Conservation (phyloP, 1,140 invertebrate species). For the Brachionus asplanchnoidis region DNA sequence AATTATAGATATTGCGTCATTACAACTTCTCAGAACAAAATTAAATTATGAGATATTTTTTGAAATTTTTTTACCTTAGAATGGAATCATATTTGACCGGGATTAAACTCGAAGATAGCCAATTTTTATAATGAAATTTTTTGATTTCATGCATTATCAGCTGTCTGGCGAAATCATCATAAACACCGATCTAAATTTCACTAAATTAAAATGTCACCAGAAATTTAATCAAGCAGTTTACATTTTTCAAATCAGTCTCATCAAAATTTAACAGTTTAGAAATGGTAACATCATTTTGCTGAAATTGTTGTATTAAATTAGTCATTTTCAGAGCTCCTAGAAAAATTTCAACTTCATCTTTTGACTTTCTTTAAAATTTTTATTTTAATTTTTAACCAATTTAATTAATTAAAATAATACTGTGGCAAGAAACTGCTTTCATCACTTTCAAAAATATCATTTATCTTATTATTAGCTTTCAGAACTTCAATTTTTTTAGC, state of each 20-base stretch:
- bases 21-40: not conserved
- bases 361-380: not conserved
- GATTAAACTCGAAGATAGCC: not conserved
- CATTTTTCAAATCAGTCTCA: not conserved
- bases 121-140: constrained; percentile 27
- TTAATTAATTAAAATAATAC: not conserved
- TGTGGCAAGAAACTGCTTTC: not conserved
- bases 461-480: not conserved
- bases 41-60: not conserved
- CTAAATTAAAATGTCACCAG: not conserved
- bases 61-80: not conserved
- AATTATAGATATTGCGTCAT: not conserved
- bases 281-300: not conserved
- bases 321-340: not conserved
- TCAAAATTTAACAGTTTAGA: not conserved
- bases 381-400: not conserved
- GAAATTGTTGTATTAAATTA: not conserved
- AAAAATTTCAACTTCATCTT: constrained; percentile 7
- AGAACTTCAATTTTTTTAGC: not conserved
- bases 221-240: not conserved
- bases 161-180: not conserved
- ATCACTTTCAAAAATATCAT: not conserved
- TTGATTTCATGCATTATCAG: not conserved
- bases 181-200: not conserved
- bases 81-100: not conserved